phyloP scores from a whole-genome alignment of 2,888 invertebrate species.

The Brachyptera risi region DNA sequence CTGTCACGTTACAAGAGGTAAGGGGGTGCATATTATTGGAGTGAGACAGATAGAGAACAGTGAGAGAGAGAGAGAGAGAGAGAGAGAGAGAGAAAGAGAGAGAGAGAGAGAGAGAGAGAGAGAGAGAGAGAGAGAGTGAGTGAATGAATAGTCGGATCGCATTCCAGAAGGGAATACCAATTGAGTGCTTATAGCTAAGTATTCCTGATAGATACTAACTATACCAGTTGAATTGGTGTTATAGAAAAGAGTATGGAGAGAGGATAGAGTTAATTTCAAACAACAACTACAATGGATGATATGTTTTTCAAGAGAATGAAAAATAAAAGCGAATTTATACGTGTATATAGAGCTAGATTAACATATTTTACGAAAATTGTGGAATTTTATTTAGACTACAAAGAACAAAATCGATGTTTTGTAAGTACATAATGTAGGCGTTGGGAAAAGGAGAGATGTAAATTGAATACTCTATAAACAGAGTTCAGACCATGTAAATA shows the following conservation, averaged over 20 bases:
- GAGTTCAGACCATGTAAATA: not conserved
- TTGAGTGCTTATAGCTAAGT: not conserved
- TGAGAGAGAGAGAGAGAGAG: not conserved
- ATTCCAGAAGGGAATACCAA: constrained; percentile 1
- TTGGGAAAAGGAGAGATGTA: not conserved
- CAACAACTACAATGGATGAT: too few species aligned
- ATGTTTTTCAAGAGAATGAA: too few species aligned
- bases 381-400: too few species aligned
- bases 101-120: not conserved
- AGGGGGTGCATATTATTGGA: not conserved
- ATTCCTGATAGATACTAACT: not conserved
- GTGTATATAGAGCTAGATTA: not conserved
- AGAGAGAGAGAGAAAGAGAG: not conserved
- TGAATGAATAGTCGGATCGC: constrained; percentile 3
- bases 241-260: too few species aligned
- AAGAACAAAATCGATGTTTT: not conserved
- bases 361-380: constrained; percentile 5
- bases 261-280: too few species aligned
- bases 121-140: not conserved
- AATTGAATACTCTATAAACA: not conserved
- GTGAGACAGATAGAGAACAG: not conserved
- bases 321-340: not conserved
- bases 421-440: not conserved
- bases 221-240: not conserved
- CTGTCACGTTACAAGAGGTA: too few species aligned